phyloP scores from a whole-genome alignment of 2,797 vertebrate species.

The Alosa sapidissima region DNA sequence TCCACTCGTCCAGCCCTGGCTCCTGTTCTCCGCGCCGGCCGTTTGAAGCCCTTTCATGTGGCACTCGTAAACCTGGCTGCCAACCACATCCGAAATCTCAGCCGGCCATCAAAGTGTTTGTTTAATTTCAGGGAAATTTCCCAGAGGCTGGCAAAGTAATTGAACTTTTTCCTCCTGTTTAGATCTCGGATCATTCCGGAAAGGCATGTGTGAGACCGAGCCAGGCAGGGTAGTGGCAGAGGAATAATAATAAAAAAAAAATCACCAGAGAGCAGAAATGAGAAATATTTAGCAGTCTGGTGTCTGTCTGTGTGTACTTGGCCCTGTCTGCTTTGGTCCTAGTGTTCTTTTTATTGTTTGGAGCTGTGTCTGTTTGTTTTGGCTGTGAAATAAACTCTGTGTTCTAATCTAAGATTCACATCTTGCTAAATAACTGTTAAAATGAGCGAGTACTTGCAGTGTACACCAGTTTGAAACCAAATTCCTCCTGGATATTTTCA shows the following conservation, averaged over 20 bases:
- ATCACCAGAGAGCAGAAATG: not conserved
- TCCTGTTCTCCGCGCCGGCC: not conserved
- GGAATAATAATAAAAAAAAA: not conserved
- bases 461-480: not conserved
- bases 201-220: not conserved
- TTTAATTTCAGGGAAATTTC: constrained; percentile 24
- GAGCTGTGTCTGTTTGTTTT: not conserved
- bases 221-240: not conserved
- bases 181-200: constrained; percentile 14
- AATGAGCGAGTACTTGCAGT: not conserved
- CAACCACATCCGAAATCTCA: constrained; percentile 19
- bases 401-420: no score
- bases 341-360: not conserved
- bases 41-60: constrained; percentile 22
- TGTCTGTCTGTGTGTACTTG: not conserved
- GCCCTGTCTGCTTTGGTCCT: not conserved
- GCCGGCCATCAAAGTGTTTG: constrained; percentile 21
- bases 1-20: constrained; percentile 8
- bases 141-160: constrained; percentile 12
- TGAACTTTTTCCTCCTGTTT: constrained; percentile 16
- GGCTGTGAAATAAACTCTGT: not conserved
- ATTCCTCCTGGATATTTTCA: not conserved
- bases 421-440: no score
- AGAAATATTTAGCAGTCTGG: not conserved
- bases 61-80: constrained; percentile 14